Evolutionary conservation across 2,113 vertebrate species (phyloP).

Genomic region (Zosterops borbonicus): DNA sequence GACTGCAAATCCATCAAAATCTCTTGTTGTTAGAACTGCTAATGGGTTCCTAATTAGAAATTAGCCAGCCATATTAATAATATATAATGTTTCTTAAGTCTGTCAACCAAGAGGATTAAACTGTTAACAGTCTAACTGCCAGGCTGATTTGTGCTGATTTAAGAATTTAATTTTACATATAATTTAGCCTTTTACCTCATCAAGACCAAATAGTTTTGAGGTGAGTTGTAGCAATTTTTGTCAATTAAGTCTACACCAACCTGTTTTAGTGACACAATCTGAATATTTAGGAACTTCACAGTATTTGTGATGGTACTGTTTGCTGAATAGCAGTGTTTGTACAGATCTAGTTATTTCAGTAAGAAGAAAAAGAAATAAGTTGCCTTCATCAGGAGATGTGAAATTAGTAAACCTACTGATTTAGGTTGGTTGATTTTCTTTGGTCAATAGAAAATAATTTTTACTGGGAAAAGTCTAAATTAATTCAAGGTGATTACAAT

Average conservation of each 20-base stretch:
- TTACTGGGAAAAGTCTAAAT: background rate
- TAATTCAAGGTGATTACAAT: background rate
- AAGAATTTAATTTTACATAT: background rate
- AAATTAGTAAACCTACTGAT: background rate
- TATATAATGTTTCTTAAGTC: constrained; percentile 54
- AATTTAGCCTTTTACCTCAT: background rate
- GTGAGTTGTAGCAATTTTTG: background rate
- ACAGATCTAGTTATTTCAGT: background rate
- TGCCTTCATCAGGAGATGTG: background rate
- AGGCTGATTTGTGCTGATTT: background rate
- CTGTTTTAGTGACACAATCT: background rate
- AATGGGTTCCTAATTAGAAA: constrained; percentile 77
- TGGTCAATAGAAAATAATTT: background rate
- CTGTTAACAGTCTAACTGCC: background rate
- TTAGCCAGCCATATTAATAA: constrained; percentile 71
- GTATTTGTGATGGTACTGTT: background rate
- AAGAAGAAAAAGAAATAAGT: background rate
- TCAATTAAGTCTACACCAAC: background rate
- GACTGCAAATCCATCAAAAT: constrained; percentile 67
- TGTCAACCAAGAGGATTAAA: constrained; percentile 27
- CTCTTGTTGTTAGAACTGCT: constrained; percentile 36
- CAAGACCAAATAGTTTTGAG: background rate
- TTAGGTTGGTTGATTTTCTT: background rate
- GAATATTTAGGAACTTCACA: background rate
- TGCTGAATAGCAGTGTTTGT: background rate